Conservation (phyloP, 2,113 vertebrate species). For the Nipponia nippon region DNA sequence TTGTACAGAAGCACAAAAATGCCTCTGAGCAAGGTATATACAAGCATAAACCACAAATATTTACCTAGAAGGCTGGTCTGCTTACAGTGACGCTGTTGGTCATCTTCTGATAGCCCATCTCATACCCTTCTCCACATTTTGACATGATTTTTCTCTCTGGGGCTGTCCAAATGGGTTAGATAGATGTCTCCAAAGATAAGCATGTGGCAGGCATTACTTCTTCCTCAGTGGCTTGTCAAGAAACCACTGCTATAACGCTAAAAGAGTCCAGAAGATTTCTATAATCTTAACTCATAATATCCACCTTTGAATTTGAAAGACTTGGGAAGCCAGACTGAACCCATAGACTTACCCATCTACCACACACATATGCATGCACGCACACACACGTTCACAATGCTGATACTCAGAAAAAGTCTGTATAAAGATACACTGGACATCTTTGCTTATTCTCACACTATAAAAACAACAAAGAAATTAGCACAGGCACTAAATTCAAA, state of each 20-base stretch:
- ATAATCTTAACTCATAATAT: background rate
- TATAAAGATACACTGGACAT: background rate
- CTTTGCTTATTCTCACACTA: background rate
- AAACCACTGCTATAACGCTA: background rate
- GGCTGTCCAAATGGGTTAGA: conserved; percentile 32
- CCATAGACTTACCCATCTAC: background rate
- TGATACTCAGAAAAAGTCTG: background rate
- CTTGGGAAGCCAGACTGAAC: background rate
- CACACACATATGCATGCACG: background rate
- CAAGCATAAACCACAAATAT: conserved; percentile 7
- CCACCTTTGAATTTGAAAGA: background rate
- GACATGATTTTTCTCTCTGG: conserved; percentile 45
- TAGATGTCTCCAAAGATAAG: conserved; percentile 3
- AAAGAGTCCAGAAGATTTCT: background rate
- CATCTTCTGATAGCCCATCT: background rate
- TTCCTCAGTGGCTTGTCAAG: conserved; percentile 41
- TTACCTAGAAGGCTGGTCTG: conserved; percentile 42
- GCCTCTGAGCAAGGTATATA: background rate
- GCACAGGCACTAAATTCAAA: background rate
- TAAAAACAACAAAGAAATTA: background rate
- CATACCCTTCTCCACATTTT: background rate
- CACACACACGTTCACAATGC: background rate
- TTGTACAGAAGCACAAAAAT: background rate
- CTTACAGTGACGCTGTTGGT: background rate
- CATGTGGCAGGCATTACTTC: conserved; percentile 49